Evolutionary conservation across 92 coral and sea anemone genomes (phyloP), one percentile per base, ranked within the genome.

Genomic region (Umimayanthus chanpuru): DNA sequence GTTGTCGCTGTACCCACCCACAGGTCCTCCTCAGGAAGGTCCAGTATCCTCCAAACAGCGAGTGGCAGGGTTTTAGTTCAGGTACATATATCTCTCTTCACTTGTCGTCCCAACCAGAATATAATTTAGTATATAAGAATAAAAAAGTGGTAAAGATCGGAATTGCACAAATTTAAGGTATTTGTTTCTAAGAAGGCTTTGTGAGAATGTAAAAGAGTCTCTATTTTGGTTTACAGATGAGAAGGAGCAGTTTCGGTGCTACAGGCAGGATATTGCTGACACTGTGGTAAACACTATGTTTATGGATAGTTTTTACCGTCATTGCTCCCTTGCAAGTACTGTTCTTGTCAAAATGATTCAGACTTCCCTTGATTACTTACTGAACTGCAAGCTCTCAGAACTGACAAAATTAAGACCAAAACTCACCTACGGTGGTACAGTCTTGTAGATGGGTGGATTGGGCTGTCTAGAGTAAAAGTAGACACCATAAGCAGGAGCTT

Each of bases 211-310:
- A 20, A 18, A 61, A 20, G 50, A 47, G 50, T 61, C 7, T 61
- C 8, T 21, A 11, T 41, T 86, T 15, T 25, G 28, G 10, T 73
- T 70, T 82, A 61, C 32, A 97, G 99, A 97, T 85, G 99, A 97
- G 80, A 97, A 94, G 85, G 99, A 97, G 73, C 99, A 91, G 96
- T 97, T 97, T 79, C 87, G 96, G 43, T 94, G 98, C 85, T 97
- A 97, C 92, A 91, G 99, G 76, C 99, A 97, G 86, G 99, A 97
- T 82, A 94, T 97, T n/a, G 95, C 99, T n/a, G 99, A 97, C 77
- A 97, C 99, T 44, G 90, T 97, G 97, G 99, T 95, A 89, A 88
- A 30, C 20, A 36, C 53, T 16, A 67, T 40, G 36, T 32, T 0
- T 32, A 11, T 53, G 18, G 58, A 53, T 53, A 26, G 29, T 49